Percentiles rank a stretch among this genome's conserved stretches.
Evolutionary conservation across 2,113 vertebrate species (phyloP).

Genomic region (Neogale vison): DNA sequence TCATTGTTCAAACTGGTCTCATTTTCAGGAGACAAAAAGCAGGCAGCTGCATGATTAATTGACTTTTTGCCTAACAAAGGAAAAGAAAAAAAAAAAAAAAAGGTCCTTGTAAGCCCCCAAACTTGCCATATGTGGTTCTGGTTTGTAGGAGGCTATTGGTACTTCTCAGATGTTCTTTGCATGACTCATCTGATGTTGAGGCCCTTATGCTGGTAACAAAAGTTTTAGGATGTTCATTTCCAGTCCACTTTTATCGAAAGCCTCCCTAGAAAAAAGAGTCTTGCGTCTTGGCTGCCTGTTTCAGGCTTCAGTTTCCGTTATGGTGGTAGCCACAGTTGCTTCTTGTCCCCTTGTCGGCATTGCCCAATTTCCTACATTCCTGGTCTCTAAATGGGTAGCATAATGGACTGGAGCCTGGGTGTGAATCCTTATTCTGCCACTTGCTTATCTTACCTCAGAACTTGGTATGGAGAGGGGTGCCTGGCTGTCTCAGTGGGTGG

Average conservation of each 20-base stretch:
- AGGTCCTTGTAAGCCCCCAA: background rate
- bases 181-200: background rate
- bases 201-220: background rate
- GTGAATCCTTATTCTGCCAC: background rate
- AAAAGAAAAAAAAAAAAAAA: background rate
- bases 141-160: background rate
- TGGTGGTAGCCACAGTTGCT: background rate
- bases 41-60: background rate
- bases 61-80: background rate
- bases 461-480: background rate
- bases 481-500: background rate
- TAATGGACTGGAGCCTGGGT: background rate
- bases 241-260: background rate
- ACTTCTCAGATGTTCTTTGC: background rate
- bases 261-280: background rate
- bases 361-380: background rate
- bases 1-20: background rate
- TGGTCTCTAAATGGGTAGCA: background rate
- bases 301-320: background rate
- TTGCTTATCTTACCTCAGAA: background rate
- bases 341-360: background rate
- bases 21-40: background rate
- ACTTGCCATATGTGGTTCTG: background rate
- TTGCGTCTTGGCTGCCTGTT: background rate
- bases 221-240: background rate